Percentiles rank a stretch among this genome's conserved stretches.
These are phyloP conservation scores for Macrochelys suwanniensis DNA, from an alignment of 2,797 vertebrate species.

Conservation along the genomic window DNA sequence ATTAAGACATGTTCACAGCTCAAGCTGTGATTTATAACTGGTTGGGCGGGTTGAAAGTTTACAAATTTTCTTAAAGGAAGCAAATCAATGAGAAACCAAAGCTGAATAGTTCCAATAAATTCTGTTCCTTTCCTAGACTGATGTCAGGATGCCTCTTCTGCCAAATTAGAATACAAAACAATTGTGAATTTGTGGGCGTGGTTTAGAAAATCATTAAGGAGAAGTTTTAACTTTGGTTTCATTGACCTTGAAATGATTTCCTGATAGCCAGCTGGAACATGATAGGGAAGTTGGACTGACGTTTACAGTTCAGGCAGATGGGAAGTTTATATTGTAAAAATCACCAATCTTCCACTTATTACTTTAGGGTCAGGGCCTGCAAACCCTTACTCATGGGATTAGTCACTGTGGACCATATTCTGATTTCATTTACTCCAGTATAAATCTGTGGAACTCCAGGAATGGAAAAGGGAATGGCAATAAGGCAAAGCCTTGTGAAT, in stretches of 20 bases:
- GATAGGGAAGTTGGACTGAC: slow-evolving; percentile 65
- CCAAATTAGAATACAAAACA: slow-evolving; percentile 64
- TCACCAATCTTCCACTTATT: slow-evolving; percentile 68
- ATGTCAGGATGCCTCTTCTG: slow-evolving; percentile 63
- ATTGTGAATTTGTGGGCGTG: slow-evolving; percentile 35
- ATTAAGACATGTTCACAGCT: not conserved
- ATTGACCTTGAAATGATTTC: slow-evolving; percentile 70
- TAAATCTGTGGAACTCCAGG: not conserved
- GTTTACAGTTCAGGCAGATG: slow-evolving; percentile 68
- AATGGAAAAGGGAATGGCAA: not conserved
- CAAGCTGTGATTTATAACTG: accelerated
- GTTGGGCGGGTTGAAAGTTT: not conserved
- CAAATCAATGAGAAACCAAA: accelerated
- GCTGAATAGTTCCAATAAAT: not conserved
- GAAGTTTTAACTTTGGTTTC: slow-evolving; percentile 59
- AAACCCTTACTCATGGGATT: slow-evolving; percentile 74
- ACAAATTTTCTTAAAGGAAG: not conserved
- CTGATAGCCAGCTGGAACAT: slow-evolving; percentile 75
- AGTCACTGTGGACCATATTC: slow-evolving; percentile 67
- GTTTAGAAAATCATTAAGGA: slow-evolving; percentile 71
- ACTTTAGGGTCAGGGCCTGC: slow-evolving; percentile 56
- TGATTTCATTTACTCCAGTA: slow-evolving; percentile 63
- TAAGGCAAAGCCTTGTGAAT: slow-evolving; percentile 39
- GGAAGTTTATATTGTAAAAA: slow-evolving; percentile 64
- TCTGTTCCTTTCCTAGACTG: not conserved